Evolutionary conservation across 2,113 vertebrate genomes (phyloP), one percentile per base, ranked within the genome.

Genomic region (Neopipo cinnamomea): DNA sequence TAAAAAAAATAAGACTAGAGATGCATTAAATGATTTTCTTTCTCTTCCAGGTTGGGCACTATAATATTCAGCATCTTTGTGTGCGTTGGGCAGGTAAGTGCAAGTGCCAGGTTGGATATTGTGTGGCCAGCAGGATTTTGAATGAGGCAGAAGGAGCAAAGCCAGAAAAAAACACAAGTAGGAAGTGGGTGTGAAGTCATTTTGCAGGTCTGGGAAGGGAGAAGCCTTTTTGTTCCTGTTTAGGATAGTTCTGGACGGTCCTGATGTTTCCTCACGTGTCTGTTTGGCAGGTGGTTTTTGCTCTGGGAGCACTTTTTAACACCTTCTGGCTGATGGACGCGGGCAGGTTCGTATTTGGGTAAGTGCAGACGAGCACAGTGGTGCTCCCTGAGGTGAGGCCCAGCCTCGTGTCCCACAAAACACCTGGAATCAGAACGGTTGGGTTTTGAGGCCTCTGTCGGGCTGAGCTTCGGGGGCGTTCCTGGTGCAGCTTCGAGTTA

Each of bases 321-420:
- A 89, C 88, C 3, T 99, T 99, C 96, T 99, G 99, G 99, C 95
- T 99, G 91, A 99, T 99, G 99, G 98, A 99, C 83, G 24, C 90
- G 68, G 99, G 99, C 73, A 98, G 99, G 10, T 99, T 99, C 97
- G 83, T 99, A 24, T 99, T 99, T 97, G 99, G 99, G 99, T 99
- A 97, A 99, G 98, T 98, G 58, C n/a, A 44, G 21, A 12, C 16
- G 39, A 41, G n/a, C 15, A 1, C 3, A 2, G 3, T 11, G 21
- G 23, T 72, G 44, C 58, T 49, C 5, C 35, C 6, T 11, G 37
- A 55, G 41, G 18, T 39, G 28, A 59, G 42, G 18, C 12, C 17
- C 1, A 1, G 4, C 12, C 28, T 27, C 37, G 66, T n/a, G 61
- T 12, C 50, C 53, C 66, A 0, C 44, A 14, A 22, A 50, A 9